Percentiles rank a stretch among this genome's conserved stretches.
Conservation (phyloP, 2,797 vertebrate species). For the Phoebastria nigripes region DNA sequence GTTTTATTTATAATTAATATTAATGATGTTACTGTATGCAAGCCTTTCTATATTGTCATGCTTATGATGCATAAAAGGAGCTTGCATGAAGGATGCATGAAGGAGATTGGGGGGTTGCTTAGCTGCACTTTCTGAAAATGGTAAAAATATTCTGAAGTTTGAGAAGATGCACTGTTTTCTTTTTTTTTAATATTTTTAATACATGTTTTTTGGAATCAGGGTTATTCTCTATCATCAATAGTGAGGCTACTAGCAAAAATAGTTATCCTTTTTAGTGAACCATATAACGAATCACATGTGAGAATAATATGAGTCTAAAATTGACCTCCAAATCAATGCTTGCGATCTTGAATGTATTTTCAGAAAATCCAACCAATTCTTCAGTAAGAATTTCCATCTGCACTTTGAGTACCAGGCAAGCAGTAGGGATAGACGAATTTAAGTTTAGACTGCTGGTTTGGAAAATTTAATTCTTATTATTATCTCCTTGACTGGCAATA, state of each 20-base stretch:
- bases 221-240: background rate
- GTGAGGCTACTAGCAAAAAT: background rate
- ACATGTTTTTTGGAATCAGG: background rate
- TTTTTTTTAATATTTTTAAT: background rate
- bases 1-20: background rate
- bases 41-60: background rate
- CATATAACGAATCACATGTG: background rate
- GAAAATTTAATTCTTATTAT: background rate
- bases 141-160: background rate
- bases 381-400: background rate
- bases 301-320: background rate
- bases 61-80: background rate
- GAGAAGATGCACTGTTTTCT: background rate
- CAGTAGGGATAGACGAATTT: background rate
- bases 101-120: background rate
- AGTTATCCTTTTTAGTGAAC: background rate
- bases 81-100: background rate
- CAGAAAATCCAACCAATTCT: background rate
- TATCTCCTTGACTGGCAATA: background rate
- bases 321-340: background rate
- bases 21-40: background rate
- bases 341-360: background rate
- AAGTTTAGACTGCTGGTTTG: conserved; percentile 14
- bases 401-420: background rate
- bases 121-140: background rate